phyloP scores from a whole-genome alignment of 2,888 invertebrate species.

The Limnephilus lunatus region DNA sequence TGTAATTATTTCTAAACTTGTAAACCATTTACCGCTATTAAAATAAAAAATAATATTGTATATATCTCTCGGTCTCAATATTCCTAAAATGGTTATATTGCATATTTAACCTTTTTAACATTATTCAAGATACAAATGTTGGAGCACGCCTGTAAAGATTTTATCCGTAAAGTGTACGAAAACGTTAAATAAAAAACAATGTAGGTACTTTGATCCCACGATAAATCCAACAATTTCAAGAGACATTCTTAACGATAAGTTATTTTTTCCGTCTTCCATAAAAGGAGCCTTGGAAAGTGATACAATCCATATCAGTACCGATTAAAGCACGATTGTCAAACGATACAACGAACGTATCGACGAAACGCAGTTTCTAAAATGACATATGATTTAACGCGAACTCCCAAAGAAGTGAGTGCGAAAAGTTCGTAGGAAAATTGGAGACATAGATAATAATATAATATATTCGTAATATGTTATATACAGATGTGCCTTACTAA shows the following conservation, averaged over 20 bases:
- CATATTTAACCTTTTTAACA: not conserved
- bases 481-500: too few relatives aligned
- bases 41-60: too few relatives aligned
- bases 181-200: not conserved
- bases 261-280: slow-evolving; percentile 26
- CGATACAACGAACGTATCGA: not conserved
- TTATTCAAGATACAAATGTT: not conserved
- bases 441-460: not conserved
- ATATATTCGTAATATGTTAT: too few relatives aligned
- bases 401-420: not conserved
- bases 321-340: not conserved
- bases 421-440: not conserved
- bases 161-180: not conserved
- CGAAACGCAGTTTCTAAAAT: not conserved
- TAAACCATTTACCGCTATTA: too few relatives aligned
- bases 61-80: not conserved
- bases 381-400: not conserved
- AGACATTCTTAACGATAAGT: slow-evolving; percentile 12
- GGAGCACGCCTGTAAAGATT: not conserved
- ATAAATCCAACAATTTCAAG: not conserved
- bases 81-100: not conserved
- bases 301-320: not conserved
- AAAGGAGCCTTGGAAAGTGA: slow-evolving; percentile 10
- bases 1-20: too few relatives aligned
- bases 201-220: not conserved